A percentile compares a stretch with the other conserved stretches of the same genome.
Evolutionary conservation across 1,140 invertebrate species (phyloP).

Genomic region (Chlorops oryzae): DNA sequence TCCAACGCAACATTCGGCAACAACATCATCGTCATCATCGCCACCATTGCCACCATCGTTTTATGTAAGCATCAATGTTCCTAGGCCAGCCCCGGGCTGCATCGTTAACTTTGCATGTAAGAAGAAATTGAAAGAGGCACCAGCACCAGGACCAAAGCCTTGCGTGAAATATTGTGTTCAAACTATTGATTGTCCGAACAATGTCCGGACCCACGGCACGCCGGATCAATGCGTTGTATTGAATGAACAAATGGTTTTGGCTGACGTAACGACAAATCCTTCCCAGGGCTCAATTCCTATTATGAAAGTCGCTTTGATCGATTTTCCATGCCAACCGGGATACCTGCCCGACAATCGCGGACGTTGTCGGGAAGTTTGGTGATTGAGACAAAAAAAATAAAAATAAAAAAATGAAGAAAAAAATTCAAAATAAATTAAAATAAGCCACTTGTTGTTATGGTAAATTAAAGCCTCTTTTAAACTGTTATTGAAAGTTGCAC

Average conservation of each 20-base stretch:
- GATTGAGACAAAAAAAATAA: too few species aligned
- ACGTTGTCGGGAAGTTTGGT: conserved; percentile 43
- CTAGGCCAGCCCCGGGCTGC: conserved; percentile 20
- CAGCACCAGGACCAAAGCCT: conserved; percentile 21
- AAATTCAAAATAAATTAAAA: too few species aligned
- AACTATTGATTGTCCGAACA: conserved; percentile 28
- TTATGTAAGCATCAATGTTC: conserved; percentile 31
- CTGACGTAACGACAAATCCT: conserved; percentile 12
- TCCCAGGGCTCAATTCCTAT: conserved; percentile 6
- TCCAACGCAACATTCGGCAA: too few species aligned
- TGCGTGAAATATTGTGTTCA: conserved; percentile 40
- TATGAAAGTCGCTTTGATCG: conserved; percentile 41
- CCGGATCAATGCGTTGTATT: conserved; percentile 31
- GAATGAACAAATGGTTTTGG: conserved; percentile 23
- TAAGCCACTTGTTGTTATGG: too few species aligned
- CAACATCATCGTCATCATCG: conserved; percentile 9
- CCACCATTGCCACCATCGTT: conserved; percentile 15
- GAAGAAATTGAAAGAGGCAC: conserved; percentile 23
- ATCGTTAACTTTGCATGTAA: conserved; percentile 25
- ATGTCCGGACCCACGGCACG: conserved; percentile 17
- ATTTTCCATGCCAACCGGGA: conserved; percentile 42
- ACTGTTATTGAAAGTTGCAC: too few species aligned
- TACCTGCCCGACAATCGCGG: conserved; percentile 38
- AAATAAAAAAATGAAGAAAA: too few species aligned
- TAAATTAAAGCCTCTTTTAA: too few species aligned